These are phyloP conservation scores for Orthosia cruda DNA, from an alignment of 2,888 invertebrate species.

Conservation along the genomic window DNA sequence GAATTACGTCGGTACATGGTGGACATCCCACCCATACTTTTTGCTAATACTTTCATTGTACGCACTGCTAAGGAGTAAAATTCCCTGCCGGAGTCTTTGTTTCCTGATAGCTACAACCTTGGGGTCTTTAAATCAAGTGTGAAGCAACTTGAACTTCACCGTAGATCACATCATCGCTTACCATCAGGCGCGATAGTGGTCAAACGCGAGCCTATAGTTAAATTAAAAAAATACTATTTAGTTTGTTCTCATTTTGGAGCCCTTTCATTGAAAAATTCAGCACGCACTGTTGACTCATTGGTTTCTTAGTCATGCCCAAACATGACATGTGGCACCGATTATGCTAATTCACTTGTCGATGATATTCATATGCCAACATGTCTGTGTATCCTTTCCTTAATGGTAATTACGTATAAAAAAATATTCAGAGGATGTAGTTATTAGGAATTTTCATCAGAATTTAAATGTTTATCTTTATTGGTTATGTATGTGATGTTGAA, in stretches of 20 bases:
- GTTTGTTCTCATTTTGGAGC: slow-evolving; percentile 14
- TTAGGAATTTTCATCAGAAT: slow-evolving; percentile 7
- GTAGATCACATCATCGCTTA: no score
- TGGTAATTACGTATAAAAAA: slow-evolving; percentile 21
- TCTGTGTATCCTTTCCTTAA: slow-evolving; percentile 53
- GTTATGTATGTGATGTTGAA: neutral
- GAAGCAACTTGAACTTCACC: no score
- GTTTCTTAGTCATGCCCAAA: slow-evolving; percentile 52
- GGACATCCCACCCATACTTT: no score
- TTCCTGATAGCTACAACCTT: no score
- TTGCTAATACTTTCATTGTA: no score
- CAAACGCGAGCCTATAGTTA: no score
- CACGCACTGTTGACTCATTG: slow-evolving; percentile 57
- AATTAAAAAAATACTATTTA: no score
- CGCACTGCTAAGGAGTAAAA: no score
- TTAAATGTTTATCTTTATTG: neutral
- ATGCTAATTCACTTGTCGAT: slow-evolving; percentile 61
- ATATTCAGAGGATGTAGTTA: slow-evolving; percentile 8
- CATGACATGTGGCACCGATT: slow-evolving; percentile 62
- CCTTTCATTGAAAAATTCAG: slow-evolving; percentile 55
- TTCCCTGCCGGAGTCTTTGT: no score
- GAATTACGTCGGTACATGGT: no score
- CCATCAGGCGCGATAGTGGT: no score
- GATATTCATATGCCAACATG: slow-evolving; percentile 53
- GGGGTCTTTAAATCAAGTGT: no score